phyloP scores from a whole-genome alignment of 2,888 invertebrate genomes.

The Kuschelorhynchus macadamiae region DNA sequence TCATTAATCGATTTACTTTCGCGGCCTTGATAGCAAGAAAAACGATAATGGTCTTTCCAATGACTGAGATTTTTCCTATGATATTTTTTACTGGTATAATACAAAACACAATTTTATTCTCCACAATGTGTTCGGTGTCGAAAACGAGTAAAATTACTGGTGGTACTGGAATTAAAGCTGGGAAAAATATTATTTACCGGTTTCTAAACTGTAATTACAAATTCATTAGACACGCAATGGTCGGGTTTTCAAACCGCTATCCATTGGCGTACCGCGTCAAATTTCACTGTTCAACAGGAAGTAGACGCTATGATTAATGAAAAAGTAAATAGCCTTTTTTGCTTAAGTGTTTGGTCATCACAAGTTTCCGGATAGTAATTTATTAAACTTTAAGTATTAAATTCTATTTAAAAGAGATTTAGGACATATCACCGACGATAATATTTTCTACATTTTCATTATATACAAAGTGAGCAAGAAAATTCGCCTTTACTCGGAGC shows the following conservation, averaged over 20 bases:
- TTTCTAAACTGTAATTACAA: slow-evolving; percentile 52
- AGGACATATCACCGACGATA: too few relatives aligned
- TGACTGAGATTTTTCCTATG: slow-evolving; percentile 25
- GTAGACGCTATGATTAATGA: too few relatives aligned
- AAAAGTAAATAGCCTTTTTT: too few relatives aligned
- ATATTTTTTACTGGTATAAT: slow-evolving; percentile 19
- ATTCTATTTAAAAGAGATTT: too few relatives aligned
- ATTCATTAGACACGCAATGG: slow-evolving; percentile 53
- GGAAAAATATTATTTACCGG: slow-evolving; percentile 52
- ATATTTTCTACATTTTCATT: too few relatives aligned
- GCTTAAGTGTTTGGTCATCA: too few relatives aligned
- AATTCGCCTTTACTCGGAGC: too few relatives aligned
- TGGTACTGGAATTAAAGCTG: slow-evolving; percentile 47
- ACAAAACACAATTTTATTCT: slow-evolving; percentile 27
- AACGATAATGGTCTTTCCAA: slow-evolving; percentile 15
- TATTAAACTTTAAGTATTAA: too few relatives aligned
- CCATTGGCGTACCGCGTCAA: slow-evolving; percentile 33
- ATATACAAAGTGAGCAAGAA: too few relatives aligned
- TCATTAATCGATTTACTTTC: slow-evolving; percentile 20
- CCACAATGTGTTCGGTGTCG: slow-evolving; percentile 38
- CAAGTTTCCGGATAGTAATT: too few relatives aligned
- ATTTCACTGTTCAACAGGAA: slow-evolving; percentile 18
- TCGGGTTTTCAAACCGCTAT: slow-evolving; percentile 45
- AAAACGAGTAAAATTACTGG: slow-evolving; percentile 43
- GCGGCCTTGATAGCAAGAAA: slow-evolving; percentile 3